These are phyloP conservation scores for Limnephilus lunatus DNA, from an alignment of 2,888 invertebrate species.

Conservation along the genomic window DNA sequence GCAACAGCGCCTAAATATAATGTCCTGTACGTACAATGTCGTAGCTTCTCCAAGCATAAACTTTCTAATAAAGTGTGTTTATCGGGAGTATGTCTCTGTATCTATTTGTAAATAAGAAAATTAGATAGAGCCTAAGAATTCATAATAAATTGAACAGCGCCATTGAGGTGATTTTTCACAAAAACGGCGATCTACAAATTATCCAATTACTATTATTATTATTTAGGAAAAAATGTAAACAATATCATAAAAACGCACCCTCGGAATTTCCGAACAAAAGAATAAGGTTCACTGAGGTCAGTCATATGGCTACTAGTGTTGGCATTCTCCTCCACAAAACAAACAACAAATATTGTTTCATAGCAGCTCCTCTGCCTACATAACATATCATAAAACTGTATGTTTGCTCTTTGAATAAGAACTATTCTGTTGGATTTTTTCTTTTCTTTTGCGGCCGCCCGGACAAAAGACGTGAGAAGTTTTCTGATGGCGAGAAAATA, in stretches of 20 bases:
- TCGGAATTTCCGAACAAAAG: conserved; percentile 31
- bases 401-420: neutral
- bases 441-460: conserved; percentile 8
- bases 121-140: no score
- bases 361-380: neutral
- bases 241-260: neutral
- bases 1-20: no score
- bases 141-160: no score
- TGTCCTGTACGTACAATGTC: no score
- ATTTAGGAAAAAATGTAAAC: neutral
- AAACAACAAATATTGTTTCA: conserved; percentile 33
- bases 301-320: conserved; percentile 27
- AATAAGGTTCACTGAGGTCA: conserved; percentile 23
- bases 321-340: neutral
- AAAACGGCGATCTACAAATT: no score
- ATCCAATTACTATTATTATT: no score
- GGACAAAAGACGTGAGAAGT: conserved; percentile 4
- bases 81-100: no score
- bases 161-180: no score
- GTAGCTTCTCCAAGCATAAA: no score
- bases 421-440: neutral
- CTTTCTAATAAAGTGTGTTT: no score
- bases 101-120: no score
- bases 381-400: neutral
- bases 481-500: neutral